Percentiles rank a stretch among this genome's conserved stretches.
Conservation (phyloP, 2,113 vertebrate species). For the Carettochelys insculpta region DNA sequence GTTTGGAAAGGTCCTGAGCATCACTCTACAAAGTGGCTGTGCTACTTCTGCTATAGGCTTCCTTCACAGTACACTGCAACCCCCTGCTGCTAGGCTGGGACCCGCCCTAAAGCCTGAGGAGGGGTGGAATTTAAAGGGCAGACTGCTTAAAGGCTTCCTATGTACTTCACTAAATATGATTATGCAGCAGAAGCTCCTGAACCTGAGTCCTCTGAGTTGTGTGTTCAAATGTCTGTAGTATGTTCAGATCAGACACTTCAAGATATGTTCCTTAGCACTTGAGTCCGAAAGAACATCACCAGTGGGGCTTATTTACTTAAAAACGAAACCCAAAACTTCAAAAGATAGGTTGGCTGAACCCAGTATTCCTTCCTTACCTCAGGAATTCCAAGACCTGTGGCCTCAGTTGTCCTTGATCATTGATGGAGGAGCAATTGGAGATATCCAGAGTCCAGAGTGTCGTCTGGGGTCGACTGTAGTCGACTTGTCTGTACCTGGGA, state of each 20-base stretch:
- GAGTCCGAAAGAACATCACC: rapidly evolving
- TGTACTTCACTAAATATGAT: not conserved
- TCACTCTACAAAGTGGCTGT: not conserved
- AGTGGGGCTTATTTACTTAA: rapidly evolving
- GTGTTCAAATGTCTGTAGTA: rapidly evolving
- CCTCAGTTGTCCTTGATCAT: conserved; percentile 87
- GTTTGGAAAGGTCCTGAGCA: not conserved
- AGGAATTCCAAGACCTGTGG: conserved; percentile 97
- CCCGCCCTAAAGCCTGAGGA: not conserved
- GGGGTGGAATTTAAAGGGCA: not conserved
- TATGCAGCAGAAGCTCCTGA: not conserved
- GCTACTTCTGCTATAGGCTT: not conserved
- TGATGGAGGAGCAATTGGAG: conserved; percentile 89
- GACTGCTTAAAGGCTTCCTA: not conserved
- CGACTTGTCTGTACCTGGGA: conserved; percentile 85
- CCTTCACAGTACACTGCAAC: not conserved
- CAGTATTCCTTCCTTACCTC: not conserved
- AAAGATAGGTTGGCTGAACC: not conserved
- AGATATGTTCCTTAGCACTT: not conserved
- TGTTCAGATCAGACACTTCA: not conserved
- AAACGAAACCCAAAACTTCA: rapidly evolving
- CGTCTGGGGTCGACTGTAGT: conserved; percentile 94
- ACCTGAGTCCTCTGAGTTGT: not conserved
- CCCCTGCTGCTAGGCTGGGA: not conserved
- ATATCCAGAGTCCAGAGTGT: conserved; percentile 78